A percentile compares a stretch with the other conserved stretches of the same genome.
Evolutionary conservation across 2,113 vertebrate species (phyloP).

Genomic region (Oncorhynchus masou): DNA sequence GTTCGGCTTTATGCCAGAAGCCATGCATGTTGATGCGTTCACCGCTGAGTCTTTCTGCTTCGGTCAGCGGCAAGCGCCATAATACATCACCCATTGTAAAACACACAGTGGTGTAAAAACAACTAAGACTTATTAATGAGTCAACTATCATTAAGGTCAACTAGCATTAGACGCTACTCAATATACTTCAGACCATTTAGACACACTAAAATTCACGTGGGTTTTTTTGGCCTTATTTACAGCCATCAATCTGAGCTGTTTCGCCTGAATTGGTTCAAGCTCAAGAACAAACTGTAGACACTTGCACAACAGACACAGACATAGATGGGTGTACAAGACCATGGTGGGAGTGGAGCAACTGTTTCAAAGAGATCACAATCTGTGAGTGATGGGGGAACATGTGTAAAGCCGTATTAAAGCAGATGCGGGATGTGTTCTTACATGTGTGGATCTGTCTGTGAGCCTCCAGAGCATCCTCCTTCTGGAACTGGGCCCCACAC

Average conservation of each 20-base stretch:
- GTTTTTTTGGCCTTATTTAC: background rate
- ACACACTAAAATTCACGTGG: no score
- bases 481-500: slow-evolving; percentile 96
- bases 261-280: background rate
- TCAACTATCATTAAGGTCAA: background rate
- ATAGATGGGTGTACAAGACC: no score
- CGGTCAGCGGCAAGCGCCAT: no score
- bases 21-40: background rate
- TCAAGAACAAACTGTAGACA: background rate
- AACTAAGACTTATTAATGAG: no score
- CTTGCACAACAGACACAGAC: background rate
- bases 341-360: no score
- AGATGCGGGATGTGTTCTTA: slow-evolving; percentile 55
- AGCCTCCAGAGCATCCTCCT: slow-evolving; percentile 92
- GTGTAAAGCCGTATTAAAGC: no score
- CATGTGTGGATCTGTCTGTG: slow-evolving; percentile 95
- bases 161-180: background rate
- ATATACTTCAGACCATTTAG: background rate
- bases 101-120: no score
- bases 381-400: no score
- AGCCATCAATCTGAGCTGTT: background rate
- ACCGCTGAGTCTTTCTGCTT: no score
- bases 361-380: no score
- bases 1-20: background rate
- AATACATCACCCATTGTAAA: no score